Evolutionary conservation across 2,888 invertebrate genomes (phyloP), one percentile per base, ranked within the genome.

Genomic region (Pycnomerus fuliginosus): DNA sequence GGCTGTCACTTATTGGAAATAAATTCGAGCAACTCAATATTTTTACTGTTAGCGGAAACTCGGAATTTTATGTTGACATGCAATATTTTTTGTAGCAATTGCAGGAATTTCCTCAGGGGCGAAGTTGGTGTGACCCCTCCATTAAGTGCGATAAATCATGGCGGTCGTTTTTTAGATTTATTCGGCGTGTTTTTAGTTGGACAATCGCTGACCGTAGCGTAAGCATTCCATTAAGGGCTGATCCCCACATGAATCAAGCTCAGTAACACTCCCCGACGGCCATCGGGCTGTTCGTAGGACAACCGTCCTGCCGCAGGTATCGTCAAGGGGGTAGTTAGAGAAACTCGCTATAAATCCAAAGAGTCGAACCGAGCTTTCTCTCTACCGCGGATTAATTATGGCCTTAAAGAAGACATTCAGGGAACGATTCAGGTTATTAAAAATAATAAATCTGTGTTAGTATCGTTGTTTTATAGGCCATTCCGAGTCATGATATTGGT

Each of bases 151-250:
- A 41, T 49, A 49, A 49, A 49, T 49, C 49, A 49, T 36, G 36
- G 28, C 24, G 38, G 44, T 42, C 55, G 53, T 56, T 55, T 48
- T 60, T 57, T 52, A 57, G 62, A 62, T 62, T 62, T 61, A 62
- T 61, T 56, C 52, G 47, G 56, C 48, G 54, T 56, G 55, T 60
- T 60, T 60, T 62, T 58, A 52, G 58, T 60, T 57, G 62, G 62
- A 65, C 65, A 62, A 64, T 64, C 65, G 65, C 65, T 66, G 68
- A 65, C 65, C 65, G 64, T 56, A 54, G 61, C 58, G 64, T 65
- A 67, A 66, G 67, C 66, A 67, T 68, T 66, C 68, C 68, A 68
- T 68, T 68, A 68, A 62, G 63, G 65, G 61, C 59, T 56, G 66
- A 65, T 62, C 63, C 65, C 54, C 58, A 64, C 64, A 68, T 68